phyloP scores from a whole-genome alignment of 2,113 vertebrate species.

The Elgaria multicarinata region DNA sequence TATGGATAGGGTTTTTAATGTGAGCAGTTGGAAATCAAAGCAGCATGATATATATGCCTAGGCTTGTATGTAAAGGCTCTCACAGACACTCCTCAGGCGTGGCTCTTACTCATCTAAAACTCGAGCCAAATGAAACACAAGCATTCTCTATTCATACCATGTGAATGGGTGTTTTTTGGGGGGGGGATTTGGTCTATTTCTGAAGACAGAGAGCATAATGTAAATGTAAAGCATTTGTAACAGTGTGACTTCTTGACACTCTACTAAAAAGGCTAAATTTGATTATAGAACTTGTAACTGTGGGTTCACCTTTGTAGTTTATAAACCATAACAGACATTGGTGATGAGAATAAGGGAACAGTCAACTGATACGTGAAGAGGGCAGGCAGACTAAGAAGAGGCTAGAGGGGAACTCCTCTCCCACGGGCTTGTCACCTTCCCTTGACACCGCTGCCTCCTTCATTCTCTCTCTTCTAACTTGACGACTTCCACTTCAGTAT shows the following conservation, averaged over 20 bases:
- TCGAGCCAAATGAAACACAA: constrained; percentile 61
- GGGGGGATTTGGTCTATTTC: neutral
- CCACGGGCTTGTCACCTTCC: neutral
- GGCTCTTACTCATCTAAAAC: constrained; percentile 36
- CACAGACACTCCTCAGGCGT: constrained; percentile 6
- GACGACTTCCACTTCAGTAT: neutral
- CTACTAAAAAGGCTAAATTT: neutral
- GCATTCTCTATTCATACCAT: constrained; percentile 10
- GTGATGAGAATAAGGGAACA: neutral
- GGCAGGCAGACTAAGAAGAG: neutral
- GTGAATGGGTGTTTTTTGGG: constrained; percentile 17
- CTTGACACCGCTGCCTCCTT: neutral
- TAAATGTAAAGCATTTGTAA: neutral
- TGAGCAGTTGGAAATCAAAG: constrained; percentile 12
- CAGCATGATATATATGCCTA: constrained; percentile 34
- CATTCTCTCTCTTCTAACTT: neutral
- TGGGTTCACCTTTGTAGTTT: neutral
- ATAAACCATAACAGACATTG: neutral
- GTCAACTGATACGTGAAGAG: neutral
- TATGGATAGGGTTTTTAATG: constrained; percentile 27
- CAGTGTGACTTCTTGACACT: neutral
- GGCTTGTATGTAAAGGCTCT: constrained; percentile 40
- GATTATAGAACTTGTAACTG: neutral
- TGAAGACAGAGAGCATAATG: neutral
- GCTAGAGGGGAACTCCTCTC: neutral